Percentiles rank a stretch among this genome's conserved stretches.
Evolutionary conservation across 2,888 invertebrate genomes (phyloP).

Genomic region (Platynereis dumerilii): DNA sequence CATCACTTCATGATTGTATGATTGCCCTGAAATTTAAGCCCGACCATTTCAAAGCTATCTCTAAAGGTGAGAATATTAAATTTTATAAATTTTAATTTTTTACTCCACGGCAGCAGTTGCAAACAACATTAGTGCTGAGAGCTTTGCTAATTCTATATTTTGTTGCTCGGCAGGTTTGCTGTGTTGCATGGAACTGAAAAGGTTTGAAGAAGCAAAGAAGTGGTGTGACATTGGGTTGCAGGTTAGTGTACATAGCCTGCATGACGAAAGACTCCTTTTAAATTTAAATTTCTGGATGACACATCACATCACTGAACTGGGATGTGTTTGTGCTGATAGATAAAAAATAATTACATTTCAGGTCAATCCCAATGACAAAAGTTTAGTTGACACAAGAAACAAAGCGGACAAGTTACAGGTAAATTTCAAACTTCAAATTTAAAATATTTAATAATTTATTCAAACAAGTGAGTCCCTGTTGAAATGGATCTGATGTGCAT

Average conservation of each 20-base stretch:
- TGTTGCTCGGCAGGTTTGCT: slow-evolving; percentile 78
- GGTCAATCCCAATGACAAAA: slow-evolving; percentile 68
- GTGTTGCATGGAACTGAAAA: slow-evolving; percentile 73
- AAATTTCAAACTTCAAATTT: too few species aligned
- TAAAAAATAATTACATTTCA: too few species aligned
- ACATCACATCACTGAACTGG: too few species aligned
- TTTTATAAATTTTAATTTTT: not conserved
- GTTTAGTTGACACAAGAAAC: slow-evolving; percentile 68
- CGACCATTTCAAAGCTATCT: slow-evolving; percentile 78
- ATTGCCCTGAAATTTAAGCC: slow-evolving; percentile 78
- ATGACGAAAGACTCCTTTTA: too few species aligned
- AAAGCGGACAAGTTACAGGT: slow-evolving; percentile 68
- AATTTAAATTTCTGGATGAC: too few species aligned
- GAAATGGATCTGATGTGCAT: too few species aligned
- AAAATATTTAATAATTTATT: too few species aligned
- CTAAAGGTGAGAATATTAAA: slow-evolving; percentile 64
- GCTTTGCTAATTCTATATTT: too few species aligned
- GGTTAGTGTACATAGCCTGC: slow-evolving; percentile 39
- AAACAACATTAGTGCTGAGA: too few species aligned
- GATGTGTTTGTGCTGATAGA: too few species aligned
- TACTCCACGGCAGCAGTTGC: too few species aligned
- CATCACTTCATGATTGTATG: slow-evolving; percentile 81
- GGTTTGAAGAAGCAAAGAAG: slow-evolving; percentile 75
- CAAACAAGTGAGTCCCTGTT: too few species aligned
- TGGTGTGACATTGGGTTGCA: slow-evolving; percentile 76